A percentile compares a stretch with the other conserved stretches of the same genome.
Evolutionary conservation across 2,888 invertebrate genomes (phyloP).

Genomic region (Microplitis deprimator): DNA sequence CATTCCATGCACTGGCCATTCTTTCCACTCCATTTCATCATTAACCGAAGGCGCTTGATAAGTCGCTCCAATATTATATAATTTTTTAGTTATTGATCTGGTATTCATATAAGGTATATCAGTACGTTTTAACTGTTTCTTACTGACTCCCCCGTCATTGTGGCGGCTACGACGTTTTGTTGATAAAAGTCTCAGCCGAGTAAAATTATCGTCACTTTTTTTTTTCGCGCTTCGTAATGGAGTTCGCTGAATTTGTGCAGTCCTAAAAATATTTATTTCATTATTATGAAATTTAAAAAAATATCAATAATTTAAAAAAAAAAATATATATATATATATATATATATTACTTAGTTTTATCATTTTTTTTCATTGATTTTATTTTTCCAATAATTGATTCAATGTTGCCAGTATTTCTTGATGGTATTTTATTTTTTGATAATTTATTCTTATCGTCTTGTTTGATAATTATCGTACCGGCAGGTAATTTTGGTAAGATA

Average conservation of each 20-base stretch:
- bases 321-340: not conserved
- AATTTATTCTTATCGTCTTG: slow-evolving; percentile 49
- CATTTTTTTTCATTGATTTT: slow-evolving; percentile 51
- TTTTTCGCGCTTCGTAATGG: slow-evolving; percentile 58
- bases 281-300: not conserved
- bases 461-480: slow-evolving; percentile 56
- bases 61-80: slow-evolving; percentile 65
- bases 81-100: slow-evolving; percentile 65
- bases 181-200: slow-evolving; percentile 54
- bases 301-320: not conserved
- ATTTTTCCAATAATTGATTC: slow-evolving; percentile 45
- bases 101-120: slow-evolving; percentile 64
- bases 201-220: slow-evolving; percentile 52
- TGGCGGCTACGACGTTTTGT: slow-evolving; percentile 51
- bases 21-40: slow-evolving; percentile 63
- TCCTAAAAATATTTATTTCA: not conserved
- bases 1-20: slow-evolving; percentile 69
- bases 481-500: slow-evolving; percentile 53
- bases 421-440: slow-evolving; percentile 49
- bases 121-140: slow-evolving; percentile 49
- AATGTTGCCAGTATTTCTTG: slow-evolving; percentile 49
- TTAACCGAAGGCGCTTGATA: slow-evolving; percentile 61
- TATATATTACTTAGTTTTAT: slow-evolving; percentile 52
- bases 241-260: slow-evolving; percentile 54
- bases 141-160: not conserved